phyloP scores from a whole-genome alignment of 2,888 invertebrate species.

The Cistogaster globosa region DNA sequence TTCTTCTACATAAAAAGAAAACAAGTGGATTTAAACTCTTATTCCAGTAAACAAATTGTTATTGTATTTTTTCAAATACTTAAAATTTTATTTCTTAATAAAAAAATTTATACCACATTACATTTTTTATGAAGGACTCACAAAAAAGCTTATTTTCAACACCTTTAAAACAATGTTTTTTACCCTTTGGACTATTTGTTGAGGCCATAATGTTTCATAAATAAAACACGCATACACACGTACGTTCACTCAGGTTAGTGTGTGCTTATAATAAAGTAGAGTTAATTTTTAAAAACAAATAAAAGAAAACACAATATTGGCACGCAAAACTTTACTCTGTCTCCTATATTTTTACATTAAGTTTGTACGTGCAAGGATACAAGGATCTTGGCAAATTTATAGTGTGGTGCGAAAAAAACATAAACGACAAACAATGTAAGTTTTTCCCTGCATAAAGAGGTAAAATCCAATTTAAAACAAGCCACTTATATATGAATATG shows the following conservation, averaged over 20 bases:
- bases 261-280: not conserved
- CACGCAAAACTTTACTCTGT: constrained; percentile 52
- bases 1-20: constrained; percentile 7
- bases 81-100: constrained; percentile 40
- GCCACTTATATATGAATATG: constrained; percentile 19
- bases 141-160: constrained; percentile 54
- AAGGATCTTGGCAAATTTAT: not conserved
- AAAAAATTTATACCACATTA: constrained; percentile 12
- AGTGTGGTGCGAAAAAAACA: constrained; percentile 8
- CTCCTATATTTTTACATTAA: not conserved
- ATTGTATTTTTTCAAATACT: constrained; percentile 49
- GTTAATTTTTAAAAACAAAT: not conserved
- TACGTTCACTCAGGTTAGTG: not conserved
- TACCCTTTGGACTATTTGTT: constrained; percentile 21
- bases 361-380: constrained; percentile 1
- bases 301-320: constrained; percentile 51
- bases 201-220: not conserved
- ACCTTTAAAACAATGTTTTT: constrained; percentile 38
- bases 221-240: not conserved
- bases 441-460: constrained; percentile 9
- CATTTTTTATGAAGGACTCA: constrained; percentile 18
- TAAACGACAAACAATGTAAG: not conserved
- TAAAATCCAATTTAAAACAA: constrained; percentile 60
- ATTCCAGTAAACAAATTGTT: constrained; percentile 51
- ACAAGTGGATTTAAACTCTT: constrained; percentile 24